Evolutionary conservation across 2,888 invertebrate species (phyloP).

Genomic region (Andrena trimmerana): DNA sequence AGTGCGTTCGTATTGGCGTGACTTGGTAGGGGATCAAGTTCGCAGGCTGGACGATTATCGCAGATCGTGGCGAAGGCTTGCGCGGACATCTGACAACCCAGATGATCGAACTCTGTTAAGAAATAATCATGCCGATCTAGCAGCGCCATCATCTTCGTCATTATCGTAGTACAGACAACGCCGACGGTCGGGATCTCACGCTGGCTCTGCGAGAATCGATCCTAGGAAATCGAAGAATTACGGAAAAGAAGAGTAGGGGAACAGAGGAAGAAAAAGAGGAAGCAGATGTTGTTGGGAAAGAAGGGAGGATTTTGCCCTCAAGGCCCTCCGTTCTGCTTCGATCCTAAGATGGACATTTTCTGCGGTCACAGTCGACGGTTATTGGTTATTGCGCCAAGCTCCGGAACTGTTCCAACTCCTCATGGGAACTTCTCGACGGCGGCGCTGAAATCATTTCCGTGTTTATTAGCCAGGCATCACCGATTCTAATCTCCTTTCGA

Average conservation of each 20-base stretch:
- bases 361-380: conserved; percentile 77
- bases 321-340: conserved; percentile 37
- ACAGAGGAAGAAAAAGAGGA: not conserved
- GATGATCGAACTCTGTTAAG: conserved; percentile 24
- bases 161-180: conserved; percentile 43
- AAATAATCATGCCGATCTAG: conserved; percentile 35
- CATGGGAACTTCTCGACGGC: conserved; percentile 71
- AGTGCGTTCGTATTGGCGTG: not conserved
- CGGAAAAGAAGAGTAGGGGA: conserved; percentile 40
- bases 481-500: conserved; percentile 23
- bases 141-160: conserved; percentile 25
- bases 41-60: conserved; percentile 8
- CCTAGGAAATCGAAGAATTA: conserved; percentile 57
- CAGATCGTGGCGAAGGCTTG: not conserved
- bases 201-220: conserved; percentile 68
- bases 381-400: conserved; percentile 72
- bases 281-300: not conserved
- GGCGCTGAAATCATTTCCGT: conserved; percentile 68
- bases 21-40: conserved; percentile 39
- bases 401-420: conserved; percentile 53
- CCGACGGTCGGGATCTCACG: conserved; percentile 74
- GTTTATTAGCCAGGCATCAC: conserved; percentile 61
- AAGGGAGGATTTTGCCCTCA: conserved; percentile 49
- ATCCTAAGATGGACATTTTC: conserved; percentile 64
- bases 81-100: conserved; percentile 7